Evolutionary conservation across 2,113 vertebrate genomes (phyloP).

Genomic region (Orthonyx spaldingii): DNA sequence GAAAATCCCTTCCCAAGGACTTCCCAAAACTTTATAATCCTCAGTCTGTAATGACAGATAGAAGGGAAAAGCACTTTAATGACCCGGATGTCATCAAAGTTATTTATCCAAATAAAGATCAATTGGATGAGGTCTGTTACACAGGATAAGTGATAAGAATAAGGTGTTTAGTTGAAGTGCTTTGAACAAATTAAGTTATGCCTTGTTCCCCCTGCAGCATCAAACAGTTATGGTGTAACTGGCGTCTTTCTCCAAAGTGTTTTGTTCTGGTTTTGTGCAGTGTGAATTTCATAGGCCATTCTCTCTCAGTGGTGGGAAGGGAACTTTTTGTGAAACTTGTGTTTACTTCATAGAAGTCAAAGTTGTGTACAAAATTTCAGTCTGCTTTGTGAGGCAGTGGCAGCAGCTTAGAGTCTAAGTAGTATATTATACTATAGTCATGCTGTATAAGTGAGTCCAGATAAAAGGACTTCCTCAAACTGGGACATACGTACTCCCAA

Average conservation of each 20-base stretch:
- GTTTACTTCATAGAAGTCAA: neutral
- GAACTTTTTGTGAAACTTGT: neutral
- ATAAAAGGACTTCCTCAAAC: neutral
- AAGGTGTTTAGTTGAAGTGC: neutral
- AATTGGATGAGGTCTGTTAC: neutral
- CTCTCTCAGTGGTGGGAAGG: neutral
- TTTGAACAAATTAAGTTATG: neutral
- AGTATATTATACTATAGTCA: neutral
- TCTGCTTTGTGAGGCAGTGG: neutral
- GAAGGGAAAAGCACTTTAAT: neutral
- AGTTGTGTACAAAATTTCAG: neutral
- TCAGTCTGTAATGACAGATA: neutral
- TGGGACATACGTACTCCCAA: neutral
- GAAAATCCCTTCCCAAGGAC: neutral
- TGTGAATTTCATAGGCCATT: neutral
- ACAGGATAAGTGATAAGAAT: neutral
- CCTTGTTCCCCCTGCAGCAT: neutral
- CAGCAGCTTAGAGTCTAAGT: neutral
- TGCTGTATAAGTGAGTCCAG: neutral
- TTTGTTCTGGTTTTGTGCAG: neutral
- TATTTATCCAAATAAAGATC: neutral
- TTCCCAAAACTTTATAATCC: neutral
- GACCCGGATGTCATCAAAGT: neutral
- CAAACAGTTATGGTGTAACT: neutral
- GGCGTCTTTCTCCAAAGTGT: neutral